Evolutionary conservation across 23 tunicate genomes (phyloP), one percentile per base, ranked within the genome.

Genomic region (Trididemnum clinides): DNA sequence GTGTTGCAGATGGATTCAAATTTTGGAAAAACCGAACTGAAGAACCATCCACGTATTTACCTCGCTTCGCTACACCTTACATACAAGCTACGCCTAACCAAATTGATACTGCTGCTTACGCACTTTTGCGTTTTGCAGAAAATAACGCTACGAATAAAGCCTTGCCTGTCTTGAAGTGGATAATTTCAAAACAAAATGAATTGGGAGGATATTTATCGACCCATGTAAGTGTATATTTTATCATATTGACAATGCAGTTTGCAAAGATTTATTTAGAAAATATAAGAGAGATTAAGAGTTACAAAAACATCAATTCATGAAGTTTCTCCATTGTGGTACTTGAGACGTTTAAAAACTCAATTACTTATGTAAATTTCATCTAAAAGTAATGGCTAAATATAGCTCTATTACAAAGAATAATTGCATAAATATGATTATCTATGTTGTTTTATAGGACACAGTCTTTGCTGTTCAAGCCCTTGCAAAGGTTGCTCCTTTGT

Each of bases 121-220:
- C 84, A 2, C 71, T 93, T 4, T 85, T 93, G 20, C 57, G 90
- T 22, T 88, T 66, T 33, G 79, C 74, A 19, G 39, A 74, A 28
- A 44, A 44, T 0, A 71, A 54, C 18, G 66, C 71, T 19, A 18
- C 82, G 1, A 38, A 39, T 1, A 10, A 34, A 30, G 73, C 83
- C 10, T 34, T 80, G 25, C 98, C 98, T 3, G 66, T 84, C n/a
- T 54, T 93, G 54, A 76, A 62, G 25, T 93, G 98, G 98, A 72
- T 93, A 12, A 77, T 85, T 1, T 66, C 84, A 62, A 85, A 93
- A 39, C 88, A 87, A 44, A 90, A 79, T 39, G 78, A 57, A 12
- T 70, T 89, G 19, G 98, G 98, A 18, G 98, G 98, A 1, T 93
- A 93, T 63, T 85, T 84, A 32, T 80, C 87, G 0, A 93, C 98